Evolutionary conservation across 2,113 vertebrate species (phyloP).

Genomic region (Syngnathoides biaculeatus): DNA sequence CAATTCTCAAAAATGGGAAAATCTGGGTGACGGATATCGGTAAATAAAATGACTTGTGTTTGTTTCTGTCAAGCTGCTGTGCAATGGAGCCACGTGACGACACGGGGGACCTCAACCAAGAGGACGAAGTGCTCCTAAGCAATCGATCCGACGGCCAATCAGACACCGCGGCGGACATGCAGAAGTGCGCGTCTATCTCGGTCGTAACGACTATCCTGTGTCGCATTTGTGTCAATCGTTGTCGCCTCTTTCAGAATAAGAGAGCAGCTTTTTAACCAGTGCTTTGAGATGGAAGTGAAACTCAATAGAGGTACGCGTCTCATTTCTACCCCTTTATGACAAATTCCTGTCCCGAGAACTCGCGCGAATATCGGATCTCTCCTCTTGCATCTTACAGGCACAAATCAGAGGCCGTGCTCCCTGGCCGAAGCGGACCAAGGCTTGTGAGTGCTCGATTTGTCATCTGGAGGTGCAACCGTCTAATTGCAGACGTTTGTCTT

Average conservation of each 20-base stretch:
- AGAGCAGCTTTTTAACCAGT: conserved; percentile 73
- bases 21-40: neutral
- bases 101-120: conserved; percentile 17
- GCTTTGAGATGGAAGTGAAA: conserved; percentile 74
- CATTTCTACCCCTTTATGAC: neutral
- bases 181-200: conserved; percentile 55
- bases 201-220: neutral
- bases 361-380: conserved; percentile 11
- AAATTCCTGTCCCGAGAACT: neutral
- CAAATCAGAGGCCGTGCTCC: conserved; percentile 52
- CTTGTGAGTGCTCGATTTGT: conserved; percentile 57
- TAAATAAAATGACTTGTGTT: neutral
- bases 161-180: conserved; percentile 47
- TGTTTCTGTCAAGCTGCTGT: neutral
- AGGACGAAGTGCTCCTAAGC: conserved; percentile 30
- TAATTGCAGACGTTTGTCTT: neutral
- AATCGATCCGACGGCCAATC: conserved; percentile 31
- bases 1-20: neutral
- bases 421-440: conserved; percentile 57
- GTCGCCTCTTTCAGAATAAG: conserved; percentile 62
- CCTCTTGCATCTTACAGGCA: conserved; percentile 49
- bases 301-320: conserved; percentile 57
- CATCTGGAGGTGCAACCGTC: neutral
- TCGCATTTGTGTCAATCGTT: neutral
- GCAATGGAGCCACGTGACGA: conserved; percentile 55